Percentiles rank a stretch among this genome's conserved stretches.
Conservation (phyloP, 2,797 vertebrate species). For the Hippopotamyrus pictus region DNA sequence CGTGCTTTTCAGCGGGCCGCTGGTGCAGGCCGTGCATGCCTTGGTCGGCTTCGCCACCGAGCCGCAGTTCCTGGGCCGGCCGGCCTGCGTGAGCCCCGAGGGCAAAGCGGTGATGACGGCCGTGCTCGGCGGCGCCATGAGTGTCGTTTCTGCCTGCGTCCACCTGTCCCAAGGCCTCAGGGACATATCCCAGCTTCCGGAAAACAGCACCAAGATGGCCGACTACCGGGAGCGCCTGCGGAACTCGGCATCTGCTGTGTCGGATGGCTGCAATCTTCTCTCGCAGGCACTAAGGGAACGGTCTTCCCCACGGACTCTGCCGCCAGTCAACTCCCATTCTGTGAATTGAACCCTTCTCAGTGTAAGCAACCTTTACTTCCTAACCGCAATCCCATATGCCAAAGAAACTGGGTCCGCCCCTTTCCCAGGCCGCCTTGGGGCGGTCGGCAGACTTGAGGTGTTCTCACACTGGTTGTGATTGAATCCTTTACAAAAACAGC, state of each 20-base stretch:
- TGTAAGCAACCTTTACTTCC: slow-evolving; percentile 15
- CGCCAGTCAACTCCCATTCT: slow-evolving; percentile 95
- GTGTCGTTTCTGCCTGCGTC: slow-evolving; percentile 95
- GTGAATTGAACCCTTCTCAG: slow-evolving; percentile 74
- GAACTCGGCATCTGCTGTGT: slow-evolving; percentile 89
- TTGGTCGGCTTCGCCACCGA: slow-evolving; percentile 94
- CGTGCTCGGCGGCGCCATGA: slow-evolving; percentile 95
- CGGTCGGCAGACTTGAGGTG: slow-evolving; percentile 49
- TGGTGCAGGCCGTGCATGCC: slow-evolving; percentile 86
- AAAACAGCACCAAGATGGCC: slow-evolving; percentile 87
- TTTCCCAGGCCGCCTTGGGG: slow-evolving; percentile 15
- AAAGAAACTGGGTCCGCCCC: slow-evolving; percentile 68
- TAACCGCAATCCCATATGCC: slow-evolving; percentile 58
- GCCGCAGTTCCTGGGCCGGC: slow-evolving; percentile 89
- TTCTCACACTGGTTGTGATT: slow-evolving; percentile 72
- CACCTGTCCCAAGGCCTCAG: slow-evolving; percentile 97
- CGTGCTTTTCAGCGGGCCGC: slow-evolving; percentile 82
- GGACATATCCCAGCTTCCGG: slow-evolving; percentile 92
- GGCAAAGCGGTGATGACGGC: slow-evolving; percentile 96
- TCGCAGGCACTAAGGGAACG: slow-evolving; percentile 96
- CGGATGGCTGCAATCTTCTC: slow-evolving; percentile 93
- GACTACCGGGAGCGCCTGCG: slow-evolving; percentile 91
- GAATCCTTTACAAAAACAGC: slow-evolving; percentile 43
- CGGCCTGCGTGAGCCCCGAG: slow-evolving; percentile 79
- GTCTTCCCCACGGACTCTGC: slow-evolving; percentile 92